Evolutionary conservation across 2,888 invertebrate species (phyloP), one percentile per base, ranked within the genome.

Genomic region (Clusia tigrina): DNA sequence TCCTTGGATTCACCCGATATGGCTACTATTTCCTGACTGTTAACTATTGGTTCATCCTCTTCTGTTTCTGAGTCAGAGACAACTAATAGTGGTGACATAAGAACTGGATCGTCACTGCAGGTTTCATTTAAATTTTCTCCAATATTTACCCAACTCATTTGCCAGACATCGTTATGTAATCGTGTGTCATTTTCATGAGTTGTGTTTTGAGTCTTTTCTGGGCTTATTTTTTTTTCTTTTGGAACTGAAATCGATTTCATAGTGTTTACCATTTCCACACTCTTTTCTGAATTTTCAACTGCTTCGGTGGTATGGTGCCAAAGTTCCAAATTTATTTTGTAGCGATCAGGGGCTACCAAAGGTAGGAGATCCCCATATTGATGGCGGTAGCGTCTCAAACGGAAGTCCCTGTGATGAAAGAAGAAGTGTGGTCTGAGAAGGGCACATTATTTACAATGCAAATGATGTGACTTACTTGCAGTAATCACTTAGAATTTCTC

Each of bases 381-480:
- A 64, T 83, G 81, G 2, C 81, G 74, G 64, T 81, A 83, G 2
- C 83, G 81, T 42, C 83, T 76, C 53, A 83, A 60, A 2, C 83
- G 81, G 64, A 75, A 82, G 23, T 79, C 74, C 66, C 82, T 82
- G 42, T 17, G n/a, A n/a, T n/a, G n/a, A n/a, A n/a, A n/a, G n/a
- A n/a, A n/a, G n/a, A n/a, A n/a, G n/a, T n/a, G n/a, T n/a, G 12
- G n/a, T 42, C 9, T 42, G 3, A 42, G n/a, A 3, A 42, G n/a
- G 3, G 42, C 3, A 15, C 12, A 42, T 42, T 3, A 17, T 3
- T 42, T 42, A 12, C 42, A 42, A 15, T 38, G 23, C 22, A 42
- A 15, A 42, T 26, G n/a, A 2, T 53, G n/a, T n/a, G 32, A 70
- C 72, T 63, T 73, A 83, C 83, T 81, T 80, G 69, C 83, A 80